Percentiles rank a stretch among this genome's conserved stretches.
These are phyloP conservation scores for Tarsius wallacei DNA, from an alignment of 2,797 vertebrate species.

Conservation along the genomic window DNA sequence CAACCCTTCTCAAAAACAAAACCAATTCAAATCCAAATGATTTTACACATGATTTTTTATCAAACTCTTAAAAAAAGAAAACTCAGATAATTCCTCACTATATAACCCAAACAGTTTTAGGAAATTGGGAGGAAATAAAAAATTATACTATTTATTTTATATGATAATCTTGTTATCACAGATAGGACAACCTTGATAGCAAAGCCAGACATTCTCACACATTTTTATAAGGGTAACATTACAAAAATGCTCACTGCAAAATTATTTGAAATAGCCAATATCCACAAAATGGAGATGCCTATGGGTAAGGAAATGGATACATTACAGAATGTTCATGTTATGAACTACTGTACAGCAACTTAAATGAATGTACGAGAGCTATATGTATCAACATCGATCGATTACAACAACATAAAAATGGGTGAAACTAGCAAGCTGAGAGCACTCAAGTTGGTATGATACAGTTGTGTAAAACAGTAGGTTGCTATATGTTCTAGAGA, in stretches of 20 bases:
- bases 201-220: slow-evolving; percentile 42
- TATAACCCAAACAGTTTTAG: slow-evolving; percentile 17
- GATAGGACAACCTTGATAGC: not conserved
- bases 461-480: not conserved
- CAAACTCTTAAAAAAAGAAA: not conserved
- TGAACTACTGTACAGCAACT: not conserved
- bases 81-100: not conserved
- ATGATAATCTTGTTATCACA: not conserved
- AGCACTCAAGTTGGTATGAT: not conserved
- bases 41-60: not conserved
- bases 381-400: not conserved
- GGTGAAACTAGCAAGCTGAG: not conserved
- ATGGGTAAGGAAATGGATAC: not conserved
- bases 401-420: not conserved
- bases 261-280: not conserved
- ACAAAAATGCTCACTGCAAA: not conserved
- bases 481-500: not conserved
- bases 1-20: not conserved
- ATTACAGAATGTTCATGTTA: not conserved
- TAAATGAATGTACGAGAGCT: not conserved
- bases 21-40: not conserved
- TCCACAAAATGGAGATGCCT: not conserved
- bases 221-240: not conserved
- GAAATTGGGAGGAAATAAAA: not conserved
- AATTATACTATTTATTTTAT: slow-evolving; percentile 26